These are phyloP conservation scores for Lacanobia wlatinum DNA, from an alignment of 2,888 invertebrate genomes.

Conservation along the genomic window DNA sequence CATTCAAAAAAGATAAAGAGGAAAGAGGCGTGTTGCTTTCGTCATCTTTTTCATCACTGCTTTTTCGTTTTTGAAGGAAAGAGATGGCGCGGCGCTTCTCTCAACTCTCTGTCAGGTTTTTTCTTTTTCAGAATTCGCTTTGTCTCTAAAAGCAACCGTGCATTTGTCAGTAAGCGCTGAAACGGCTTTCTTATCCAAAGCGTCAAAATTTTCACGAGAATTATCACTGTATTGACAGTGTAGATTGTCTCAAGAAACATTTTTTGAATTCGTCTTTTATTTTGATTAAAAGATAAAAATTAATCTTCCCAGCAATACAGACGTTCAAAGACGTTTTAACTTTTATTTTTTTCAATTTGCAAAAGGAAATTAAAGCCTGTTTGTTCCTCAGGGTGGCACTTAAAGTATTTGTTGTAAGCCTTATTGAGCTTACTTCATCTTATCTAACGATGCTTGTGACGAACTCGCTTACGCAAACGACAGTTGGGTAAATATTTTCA, in stretches of 20 bases:
- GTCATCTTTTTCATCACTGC: conserved; percentile 7
- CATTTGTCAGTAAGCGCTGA: background rate
- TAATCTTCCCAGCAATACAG: conserved; percentile 38
- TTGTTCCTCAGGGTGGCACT: conserved; percentile 74
- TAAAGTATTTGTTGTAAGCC: conserved; percentile 78
- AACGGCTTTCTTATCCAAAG: background rate
- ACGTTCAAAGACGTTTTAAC: conserved; percentile 52
- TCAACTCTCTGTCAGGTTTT: conserved; percentile 12
- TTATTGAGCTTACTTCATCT: conserved; percentile 72
- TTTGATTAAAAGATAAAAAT: conserved; percentile 42
- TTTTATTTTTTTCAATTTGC: conserved; percentile 75
- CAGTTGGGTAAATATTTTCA: conserved; percentile 54
- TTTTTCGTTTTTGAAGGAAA: conserved; percentile 25
- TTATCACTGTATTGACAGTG: conserved; percentile 10
- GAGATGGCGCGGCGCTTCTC: conserved; percentile 6
- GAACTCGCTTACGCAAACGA: conserved; percentile 65
- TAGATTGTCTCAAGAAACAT: background rate
- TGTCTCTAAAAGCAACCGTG: conserved; percentile 21
- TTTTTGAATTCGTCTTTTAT: background rate
- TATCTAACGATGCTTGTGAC: conserved; percentile 73
- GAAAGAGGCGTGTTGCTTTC: background rate
- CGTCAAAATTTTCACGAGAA: background rate
- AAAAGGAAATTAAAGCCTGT: conserved; percentile 79
- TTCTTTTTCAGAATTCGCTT: conserved; percentile 11
- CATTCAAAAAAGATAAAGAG: conserved; percentile 15